phyloP scores from a whole-genome alignment of 2,888 invertebrate species.

The Encarsia formosa region DNA sequence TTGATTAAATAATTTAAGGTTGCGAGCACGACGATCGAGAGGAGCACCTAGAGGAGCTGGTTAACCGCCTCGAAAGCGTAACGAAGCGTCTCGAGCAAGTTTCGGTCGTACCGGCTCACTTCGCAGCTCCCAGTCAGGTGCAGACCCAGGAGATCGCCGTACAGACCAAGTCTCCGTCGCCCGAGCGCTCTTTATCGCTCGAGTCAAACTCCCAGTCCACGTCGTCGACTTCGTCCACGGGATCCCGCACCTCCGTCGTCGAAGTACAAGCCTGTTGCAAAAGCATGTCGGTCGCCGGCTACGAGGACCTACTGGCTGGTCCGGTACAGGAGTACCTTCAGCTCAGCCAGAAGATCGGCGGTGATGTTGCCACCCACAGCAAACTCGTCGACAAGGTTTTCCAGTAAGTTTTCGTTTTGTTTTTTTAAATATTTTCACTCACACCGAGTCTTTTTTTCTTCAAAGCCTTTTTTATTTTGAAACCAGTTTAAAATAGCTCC shows the following conservation, averaged over 20 bases:
- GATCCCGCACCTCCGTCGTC: conserved; percentile 30
- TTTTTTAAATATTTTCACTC: background rate
- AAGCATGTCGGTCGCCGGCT: conserved; percentile 74
- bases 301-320: conserved; percentile 64
- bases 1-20: conserved; percentile 35
- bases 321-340: conserved; percentile 72
- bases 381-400: conserved; percentile 78
- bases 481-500: no score
- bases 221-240: conserved; percentile 37
- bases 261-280: conserved; percentile 41
- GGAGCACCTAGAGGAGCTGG: conserved; percentile 63
- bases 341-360: conserved; percentile 77
- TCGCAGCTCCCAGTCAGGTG: conserved; percentile 14
- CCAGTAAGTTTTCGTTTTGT: conserved; percentile 58
- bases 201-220: conserved; percentile 38
- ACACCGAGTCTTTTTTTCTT: no score
- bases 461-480: no score
- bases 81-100: conserved; percentile 66
- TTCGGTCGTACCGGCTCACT: conserved; percentile 28
- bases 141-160: conserved; percentile 37
- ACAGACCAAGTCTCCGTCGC: conserved; percentile 44
- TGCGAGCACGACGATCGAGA: conserved; percentile 44
- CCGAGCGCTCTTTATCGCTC: conserved; percentile 38
- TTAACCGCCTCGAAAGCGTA: conserved; percentile 70
- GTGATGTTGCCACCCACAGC: conserved; percentile 78